Evolutionary conservation across 2,797 vertebrate genomes (phyloP).

Genomic region (Mormyrus hasselquistii): DNA sequence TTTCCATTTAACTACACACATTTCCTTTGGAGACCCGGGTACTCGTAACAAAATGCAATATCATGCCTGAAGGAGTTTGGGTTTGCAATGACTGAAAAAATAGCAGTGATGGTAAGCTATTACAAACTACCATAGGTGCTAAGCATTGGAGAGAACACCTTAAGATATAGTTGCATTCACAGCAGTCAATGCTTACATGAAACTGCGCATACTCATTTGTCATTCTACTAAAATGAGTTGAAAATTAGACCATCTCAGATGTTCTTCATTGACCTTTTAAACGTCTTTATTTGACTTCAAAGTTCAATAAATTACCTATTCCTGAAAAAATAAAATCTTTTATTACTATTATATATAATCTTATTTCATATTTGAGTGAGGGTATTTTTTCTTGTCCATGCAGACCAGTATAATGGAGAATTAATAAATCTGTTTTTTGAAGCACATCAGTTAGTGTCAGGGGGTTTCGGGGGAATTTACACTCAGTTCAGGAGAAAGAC

Average conservation of each 20-base stretch:
- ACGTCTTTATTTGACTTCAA: not conserved
- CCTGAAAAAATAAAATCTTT: not conserved
- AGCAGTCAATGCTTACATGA: not conserved
- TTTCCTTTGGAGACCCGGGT: not conserved
- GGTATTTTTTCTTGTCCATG: not conserved
- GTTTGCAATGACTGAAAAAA: not conserved
- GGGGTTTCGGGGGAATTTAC: not conserved
- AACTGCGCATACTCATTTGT: not conserved
- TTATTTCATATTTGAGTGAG: not conserved
- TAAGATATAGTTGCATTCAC: not conserved
- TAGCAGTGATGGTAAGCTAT: not conserved
- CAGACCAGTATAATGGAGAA: not conserved
- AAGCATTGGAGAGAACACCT: not conserved
- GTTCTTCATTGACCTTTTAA: slow-evolving; percentile 1
- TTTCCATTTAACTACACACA: not conserved
- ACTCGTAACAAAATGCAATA: not conserved
- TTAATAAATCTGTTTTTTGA: not conserved
- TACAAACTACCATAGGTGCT: not conserved
- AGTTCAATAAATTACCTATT: not conserved
- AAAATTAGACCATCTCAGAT: not conserved
- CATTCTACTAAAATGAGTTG: not conserved
- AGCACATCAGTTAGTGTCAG: not conserved
- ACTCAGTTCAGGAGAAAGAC: not conserved
- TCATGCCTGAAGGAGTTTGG: not conserved
- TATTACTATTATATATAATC: not conserved